Base-by-base conservation (phyloP, 2,888 invertebrate genomes). In the Agelastica alni region DNA sequence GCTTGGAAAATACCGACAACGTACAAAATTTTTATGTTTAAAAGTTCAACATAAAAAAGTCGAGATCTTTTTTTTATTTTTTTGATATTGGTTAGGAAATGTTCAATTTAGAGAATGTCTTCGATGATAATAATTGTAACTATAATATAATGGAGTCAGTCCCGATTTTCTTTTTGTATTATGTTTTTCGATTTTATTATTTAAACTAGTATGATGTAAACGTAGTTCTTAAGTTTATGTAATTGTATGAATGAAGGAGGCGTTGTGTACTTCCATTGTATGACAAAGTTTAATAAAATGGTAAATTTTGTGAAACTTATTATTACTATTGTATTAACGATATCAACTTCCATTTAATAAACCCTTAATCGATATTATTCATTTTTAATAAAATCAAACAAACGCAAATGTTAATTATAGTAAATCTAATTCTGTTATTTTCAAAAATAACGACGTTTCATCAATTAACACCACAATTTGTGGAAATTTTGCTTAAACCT, bases 161-260 rank as follows among this genome's bases (percentile, higher is more conserved):
- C 37, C 12, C 47, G 51, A 39, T 59, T 57, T 59, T 55, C 56
- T 61, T 66, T 67, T 65, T 68, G 66, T 69, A 68, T 70, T 68
- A 66, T 62, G 63, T 67, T 67, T 62, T 63, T 58, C 51, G 58
- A 65, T 64, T 65, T 67, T 65, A 64, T 66, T 63, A 65, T 67
- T 65, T 63, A 65, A 68, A 58, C 30, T 48, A 65, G 59, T 63
- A 54, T 63, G 62, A 60, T 63, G 62, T 63, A 60, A 63, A 61
- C 55, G 57, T 68, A 69, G 67, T 55, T 63, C 20, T 60, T 71
- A 70, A 69, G 70, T 70, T 69, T 62, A 69, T 69, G 67, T 68
- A 67, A 57, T 61, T 70, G 70, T 69, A 66, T 66, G 65, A 66
- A 62, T 69, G 67, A 66, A 64, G 70, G 66, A 66, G 69, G 69